Base-by-base conservation (phyloP, 2,888 invertebrate genomes). In the Seira sanloemensis region DNA sequence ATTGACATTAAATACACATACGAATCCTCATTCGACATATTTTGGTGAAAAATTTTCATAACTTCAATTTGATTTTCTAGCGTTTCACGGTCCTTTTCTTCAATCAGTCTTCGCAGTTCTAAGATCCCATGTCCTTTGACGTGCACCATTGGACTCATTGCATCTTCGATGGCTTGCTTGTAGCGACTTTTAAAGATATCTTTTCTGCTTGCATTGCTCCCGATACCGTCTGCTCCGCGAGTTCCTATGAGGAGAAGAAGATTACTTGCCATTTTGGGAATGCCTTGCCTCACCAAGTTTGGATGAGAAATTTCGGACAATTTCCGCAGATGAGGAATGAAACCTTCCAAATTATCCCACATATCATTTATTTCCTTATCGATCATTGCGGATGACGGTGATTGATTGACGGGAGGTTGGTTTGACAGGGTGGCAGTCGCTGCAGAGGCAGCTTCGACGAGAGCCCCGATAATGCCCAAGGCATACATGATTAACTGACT, bases 1-100 rank as follows among this genome's bases (percentile, higher is more conserved):
- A 97, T 94, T 1, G 96, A 94, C 81, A 94, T 93, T 85, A 97
- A 91, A 91, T 97, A 97, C 80, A 97, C 92, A 90, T 96, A 97
- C 0, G 97, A 95, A 90, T 97, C 97, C 12, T 94, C 91, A 89
- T 97, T 93, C 90, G 94, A 94, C 0, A 97, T 91, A 91, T 95
- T 94, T 91, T 95, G 94, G 92, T 95, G 94, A 90, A 96, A 95
- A 26, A 96, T 91, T 89, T 94, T 94, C 80, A 96, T 92, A 75
- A 96, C 90, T 86, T 93, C 93, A 87, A 94, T 93, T 90, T 94
- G 94, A 88, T 94, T 94, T 0, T 93, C 92, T 85, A 94, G 90
- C 9, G 94, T 93, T 89, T 94, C 94, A 25, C 92, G 89, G 91
- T 97, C 94, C 87, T 92, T 93, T 19, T 91, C 91, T 90, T 94